These are phyloP conservation scores for Corydoras sp. DNA, from an alignment of 2,113 vertebrate species.

Conservation along the genomic window DNA sequence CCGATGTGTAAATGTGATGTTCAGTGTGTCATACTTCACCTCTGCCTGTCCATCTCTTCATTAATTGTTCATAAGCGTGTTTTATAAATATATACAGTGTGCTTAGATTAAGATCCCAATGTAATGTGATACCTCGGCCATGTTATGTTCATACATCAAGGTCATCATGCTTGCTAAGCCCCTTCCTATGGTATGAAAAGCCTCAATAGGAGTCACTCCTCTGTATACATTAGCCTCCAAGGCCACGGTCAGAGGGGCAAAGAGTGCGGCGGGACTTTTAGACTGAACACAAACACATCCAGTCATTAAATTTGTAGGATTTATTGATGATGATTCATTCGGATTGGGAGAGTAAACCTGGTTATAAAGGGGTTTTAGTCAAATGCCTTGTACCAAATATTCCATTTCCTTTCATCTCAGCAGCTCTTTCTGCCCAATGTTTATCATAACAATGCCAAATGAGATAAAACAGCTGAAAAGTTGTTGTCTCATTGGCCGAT, in stretches of 20 bases:
- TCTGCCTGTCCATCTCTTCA: too few relatives aligned
- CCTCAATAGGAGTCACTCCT: background rate
- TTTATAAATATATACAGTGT: too few relatives aligned
- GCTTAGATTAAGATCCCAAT: too few relatives aligned
- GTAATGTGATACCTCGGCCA: too few relatives aligned
- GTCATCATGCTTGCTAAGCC: too few relatives aligned
- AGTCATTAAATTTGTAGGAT: constrained; percentile 24
- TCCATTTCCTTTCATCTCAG: constrained; percentile 50
- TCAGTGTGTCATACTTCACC: too few relatives aligned
- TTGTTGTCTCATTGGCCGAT: constrained; percentile 38
- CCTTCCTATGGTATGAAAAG: too few relatives aligned
- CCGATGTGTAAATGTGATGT: too few relatives aligned
- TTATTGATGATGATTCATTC: constrained; percentile 41
- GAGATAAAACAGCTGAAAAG: constrained; percentile 36
- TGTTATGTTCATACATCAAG: too few relatives aligned
- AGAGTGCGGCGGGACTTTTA: constrained; percentile 6
- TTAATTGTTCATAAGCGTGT: too few relatives aligned
- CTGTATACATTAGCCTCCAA: constrained; percentile 8
- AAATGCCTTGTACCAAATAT: constrained; percentile 31
- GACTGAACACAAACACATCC: constrained; percentile 18
- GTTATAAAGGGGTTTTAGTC: constrained; percentile 36
- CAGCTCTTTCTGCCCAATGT: constrained; percentile 46
- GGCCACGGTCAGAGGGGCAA: background rate
- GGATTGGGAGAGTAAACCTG: constrained; percentile 35
- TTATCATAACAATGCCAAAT: constrained; percentile 52